Conservation (phyloP, 2,797 vertebrate genomes). For the Varecia variegata region DNA sequence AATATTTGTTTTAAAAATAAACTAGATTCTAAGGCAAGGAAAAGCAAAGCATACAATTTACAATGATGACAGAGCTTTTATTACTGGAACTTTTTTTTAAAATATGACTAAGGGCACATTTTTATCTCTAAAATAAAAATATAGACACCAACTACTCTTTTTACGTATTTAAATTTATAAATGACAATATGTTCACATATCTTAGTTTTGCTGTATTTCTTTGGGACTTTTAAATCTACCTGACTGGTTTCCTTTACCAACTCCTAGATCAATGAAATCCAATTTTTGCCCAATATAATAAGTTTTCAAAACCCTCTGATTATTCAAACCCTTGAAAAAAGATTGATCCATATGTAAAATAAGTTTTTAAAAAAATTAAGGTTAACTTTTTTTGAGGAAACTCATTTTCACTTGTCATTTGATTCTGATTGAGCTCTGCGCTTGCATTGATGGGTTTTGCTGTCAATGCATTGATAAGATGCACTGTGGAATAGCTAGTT, state of each 20-base stretch:
- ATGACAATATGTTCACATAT: not conserved
- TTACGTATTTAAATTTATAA: not conserved
- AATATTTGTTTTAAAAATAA: constrained; percentile 84
- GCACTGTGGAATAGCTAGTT: not conserved
- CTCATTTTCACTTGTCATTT: not conserved
- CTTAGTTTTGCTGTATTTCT: not conserved
- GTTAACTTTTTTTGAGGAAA: not conserved
- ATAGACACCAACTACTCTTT: not conserved
- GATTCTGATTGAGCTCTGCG: not conserved
- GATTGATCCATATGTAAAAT: not conserved
- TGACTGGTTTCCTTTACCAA: not conserved
- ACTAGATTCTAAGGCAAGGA: constrained; percentile 66
- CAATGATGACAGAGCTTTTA: constrained; percentile 60
- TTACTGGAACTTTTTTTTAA: fast-evolving
- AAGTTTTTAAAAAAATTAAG: not conserved
- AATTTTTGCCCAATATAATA: not conserved
- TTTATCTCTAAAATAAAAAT: constrained; percentile 49
- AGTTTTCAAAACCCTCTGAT: not conserved
- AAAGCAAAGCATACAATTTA: constrained; percentile 58
- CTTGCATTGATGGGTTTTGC: not conserved
- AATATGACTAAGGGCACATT: not conserved
- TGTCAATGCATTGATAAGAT: not conserved
- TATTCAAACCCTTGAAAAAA: not conserved
- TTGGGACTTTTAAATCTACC: not conserved
- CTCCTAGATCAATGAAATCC: not conserved